Evolutionary conservation across 92 coral and sea anemone genomes (phyloP), one percentile per base, ranked within the genome.

Genomic region (Isaurus tuberculatus): DNA sequence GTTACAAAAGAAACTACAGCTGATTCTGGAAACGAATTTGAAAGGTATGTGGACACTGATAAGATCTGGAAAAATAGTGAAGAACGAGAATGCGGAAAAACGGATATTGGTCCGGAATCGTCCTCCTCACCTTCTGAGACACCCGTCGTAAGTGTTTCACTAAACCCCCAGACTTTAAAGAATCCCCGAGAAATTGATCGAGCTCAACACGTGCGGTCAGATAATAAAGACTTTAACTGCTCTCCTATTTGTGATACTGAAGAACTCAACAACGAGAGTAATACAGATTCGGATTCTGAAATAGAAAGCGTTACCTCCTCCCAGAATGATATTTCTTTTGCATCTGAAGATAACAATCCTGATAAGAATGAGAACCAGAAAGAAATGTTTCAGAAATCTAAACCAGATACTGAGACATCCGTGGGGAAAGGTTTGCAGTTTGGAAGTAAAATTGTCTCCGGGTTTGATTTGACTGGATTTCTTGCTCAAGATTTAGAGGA

Each of bases 1-100:
- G 22, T 23, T 31, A 23, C 14, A 34, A 37, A 22, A 13, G 49
- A 57, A 34, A 11, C 69, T 75, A 2, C 67, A 32, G 20, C 22
- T 27, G 17, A n/a, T 23, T n/a, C 69, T 4, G 69, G 19, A 75
- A 75, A 53, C 20, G 48, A 51, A 25, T 36, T 4, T 55, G 81
- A 55, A 25, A 75, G 81, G 46, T 75, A 75, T 34, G 49, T 75
- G 27, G 69, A 75, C 43, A 14, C 37, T 34, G 49, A 57, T 33
- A n/a, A 25, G 10, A 8, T 20, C 3, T 32, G 42, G 81, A 33
- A 75, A 37, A 75, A 32, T 29, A 63, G 34, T 22, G 34, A 29
- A 1, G 34, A 36, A 19, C 19, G 17, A 26, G 69, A 26, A 1
- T 19, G 4, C 32, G 10, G 11, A 16, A 8, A 13, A 26, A 13